These are phyloP conservation scores for Puma concolor DNA, from an alignment of 2,113 vertebrate genomes.

Conservation along the genomic window DNA sequence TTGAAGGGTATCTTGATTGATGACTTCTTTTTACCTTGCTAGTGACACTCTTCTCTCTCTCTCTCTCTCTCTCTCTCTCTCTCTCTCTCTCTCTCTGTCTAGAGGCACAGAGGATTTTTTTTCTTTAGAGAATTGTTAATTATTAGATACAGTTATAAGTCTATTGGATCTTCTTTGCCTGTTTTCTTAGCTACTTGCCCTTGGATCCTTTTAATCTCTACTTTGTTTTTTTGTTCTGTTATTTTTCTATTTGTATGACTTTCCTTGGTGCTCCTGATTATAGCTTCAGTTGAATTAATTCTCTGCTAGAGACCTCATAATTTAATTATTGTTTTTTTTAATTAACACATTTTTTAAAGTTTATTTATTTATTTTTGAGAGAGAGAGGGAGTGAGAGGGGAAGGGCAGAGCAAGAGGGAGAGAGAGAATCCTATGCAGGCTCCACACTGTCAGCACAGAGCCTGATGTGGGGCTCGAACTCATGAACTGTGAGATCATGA, in stretches of 20 bases:
- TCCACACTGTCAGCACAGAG: no score
- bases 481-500: no score
- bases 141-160: neutral
- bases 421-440: no score
- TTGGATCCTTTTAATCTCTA: neutral
- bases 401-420: no score
- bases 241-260: neutral
- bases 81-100: neutral
- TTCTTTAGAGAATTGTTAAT: neutral
- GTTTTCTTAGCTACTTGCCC: neutral
- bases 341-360: no score
- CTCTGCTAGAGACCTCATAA: neutral
- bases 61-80: neutral
- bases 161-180: neutral
- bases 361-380: no score
- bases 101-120: neutral
- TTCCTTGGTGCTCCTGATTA: neutral
- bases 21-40: neutral
- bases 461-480: no score
- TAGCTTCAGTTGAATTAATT: neutral
- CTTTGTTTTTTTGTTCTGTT: neutral
- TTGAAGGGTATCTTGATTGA: neutral
- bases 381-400: no score
- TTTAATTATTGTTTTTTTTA: constrained; percentile 22
- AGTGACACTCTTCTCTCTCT: neutral